Evolutionary conservation across 1,140 invertebrate species (phyloP).

Genomic region (Diorhabda sublineata): DNA sequence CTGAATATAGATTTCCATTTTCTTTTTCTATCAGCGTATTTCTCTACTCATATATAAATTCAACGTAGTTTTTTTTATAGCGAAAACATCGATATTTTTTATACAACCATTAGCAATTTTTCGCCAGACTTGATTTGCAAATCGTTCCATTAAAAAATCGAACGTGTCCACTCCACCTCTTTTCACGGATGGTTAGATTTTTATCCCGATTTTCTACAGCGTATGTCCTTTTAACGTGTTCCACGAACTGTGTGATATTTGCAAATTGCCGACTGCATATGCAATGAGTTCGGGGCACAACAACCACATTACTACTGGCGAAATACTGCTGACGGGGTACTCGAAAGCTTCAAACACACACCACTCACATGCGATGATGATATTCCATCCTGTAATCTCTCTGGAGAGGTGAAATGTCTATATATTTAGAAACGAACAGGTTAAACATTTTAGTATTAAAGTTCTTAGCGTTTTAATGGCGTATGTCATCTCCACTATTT

Average conservation of each 20-base stretch:
- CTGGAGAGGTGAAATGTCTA: neutral
- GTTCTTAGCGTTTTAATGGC: too few relatives aligned
- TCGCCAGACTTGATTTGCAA: neutral
- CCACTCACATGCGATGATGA: neutral
- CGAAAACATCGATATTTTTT: neutral
- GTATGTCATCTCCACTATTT: too few relatives aligned
- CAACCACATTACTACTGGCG: constrained; percentile 1
- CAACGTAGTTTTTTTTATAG: neutral
- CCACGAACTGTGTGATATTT: neutral
- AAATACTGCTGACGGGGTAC: constrained; percentile 1
- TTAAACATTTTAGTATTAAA: too few relatives aligned
- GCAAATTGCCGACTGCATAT: constrained; percentile 1
- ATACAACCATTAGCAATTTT: constrained; percentile 1
- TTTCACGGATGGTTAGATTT: constrained; percentile 2
- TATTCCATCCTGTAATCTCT: neutral
- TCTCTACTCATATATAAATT: too few relatives aligned
- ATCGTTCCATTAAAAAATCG: constrained; percentile 2
- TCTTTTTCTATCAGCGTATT: too few relatives aligned
- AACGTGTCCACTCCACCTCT: constrained; percentile 1
- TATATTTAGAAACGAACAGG: too few relatives aligned
- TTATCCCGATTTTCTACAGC: neutral
- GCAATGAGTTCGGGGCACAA: neutral
- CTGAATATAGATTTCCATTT: too few relatives aligned
- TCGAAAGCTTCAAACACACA: neutral
- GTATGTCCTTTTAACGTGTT: neutral